Evolutionary conservation across 2,888 invertebrate genomes (phyloP).

Genomic region (Caenorhabditis macrosperma): DNA sequence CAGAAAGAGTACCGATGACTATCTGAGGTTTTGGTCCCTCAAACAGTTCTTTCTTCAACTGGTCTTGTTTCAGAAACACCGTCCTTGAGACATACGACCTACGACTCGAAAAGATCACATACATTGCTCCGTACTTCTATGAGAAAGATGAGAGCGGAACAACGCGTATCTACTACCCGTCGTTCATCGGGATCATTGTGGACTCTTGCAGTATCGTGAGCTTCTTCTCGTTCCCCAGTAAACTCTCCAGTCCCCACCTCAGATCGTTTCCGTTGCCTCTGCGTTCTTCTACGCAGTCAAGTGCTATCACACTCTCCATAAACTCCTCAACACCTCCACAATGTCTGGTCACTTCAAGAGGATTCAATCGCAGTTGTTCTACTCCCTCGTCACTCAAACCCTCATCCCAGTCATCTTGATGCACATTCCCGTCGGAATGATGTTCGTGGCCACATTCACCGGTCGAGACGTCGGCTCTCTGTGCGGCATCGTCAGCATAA

Average conservation of each 20-base stretch:
- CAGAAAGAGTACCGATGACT: conserved; percentile 1
- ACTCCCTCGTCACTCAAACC: conserved; percentile 4
- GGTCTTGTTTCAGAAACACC: background rate
- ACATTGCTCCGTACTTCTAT: conserved; percentile 2
- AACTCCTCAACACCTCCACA: background rate
- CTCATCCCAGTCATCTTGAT: conserved; percentile 28
- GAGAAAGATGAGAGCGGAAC: background rate
- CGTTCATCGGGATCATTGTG: background rate
- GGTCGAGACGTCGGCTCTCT: conserved; percentile 9
- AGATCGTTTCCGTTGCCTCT: background rate
- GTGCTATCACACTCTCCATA: background rate
- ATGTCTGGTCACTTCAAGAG: background rate
- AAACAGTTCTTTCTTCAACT: no score
- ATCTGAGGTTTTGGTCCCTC: background rate
- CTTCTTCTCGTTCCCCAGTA: background rate
- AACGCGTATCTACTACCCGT: background rate
- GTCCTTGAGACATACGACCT: background rate
- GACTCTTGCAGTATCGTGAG: background rate
- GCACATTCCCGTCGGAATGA: conserved; percentile 26
- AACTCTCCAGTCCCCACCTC: background rate
- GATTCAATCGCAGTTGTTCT: conserved; percentile 3
- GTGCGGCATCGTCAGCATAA: background rate
- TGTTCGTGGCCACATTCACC: conserved; percentile 8
- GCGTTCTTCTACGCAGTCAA: background rate
- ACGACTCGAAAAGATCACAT: background rate